phyloP scores from a whole-genome alignment of 2,888 invertebrate species.

The Mycogona germanica region DNA sequence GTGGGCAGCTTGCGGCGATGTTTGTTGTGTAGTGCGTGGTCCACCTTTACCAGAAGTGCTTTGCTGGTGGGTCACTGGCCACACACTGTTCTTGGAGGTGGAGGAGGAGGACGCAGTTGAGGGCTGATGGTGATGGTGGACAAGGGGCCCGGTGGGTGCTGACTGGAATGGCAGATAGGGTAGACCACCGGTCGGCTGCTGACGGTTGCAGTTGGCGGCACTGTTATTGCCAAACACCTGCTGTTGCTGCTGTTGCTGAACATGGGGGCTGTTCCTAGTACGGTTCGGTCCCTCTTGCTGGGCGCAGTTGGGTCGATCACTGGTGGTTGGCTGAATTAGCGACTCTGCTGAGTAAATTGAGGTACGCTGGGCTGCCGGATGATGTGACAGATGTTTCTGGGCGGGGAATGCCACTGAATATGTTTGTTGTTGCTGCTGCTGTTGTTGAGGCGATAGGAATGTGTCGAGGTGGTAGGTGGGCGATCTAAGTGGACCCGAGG shows the following conservation, averaged over 20 bases:
- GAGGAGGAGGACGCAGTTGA: neutral
- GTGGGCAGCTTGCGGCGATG: slow-evolving; percentile 1
- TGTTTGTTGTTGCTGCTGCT: neutral
- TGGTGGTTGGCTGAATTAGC: slow-evolving; percentile 17
- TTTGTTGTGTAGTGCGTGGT: neutral
- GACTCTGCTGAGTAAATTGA: slow-evolving; percentile 21
- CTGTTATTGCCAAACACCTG: neutral
- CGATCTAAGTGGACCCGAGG: slow-evolving; percentile 1
- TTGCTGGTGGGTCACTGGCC: too few relatives aligned
- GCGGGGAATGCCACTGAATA: neutral
- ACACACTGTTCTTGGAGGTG: neutral
- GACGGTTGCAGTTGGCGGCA: neutral
- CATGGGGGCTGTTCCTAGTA: neutral
- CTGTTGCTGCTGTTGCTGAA: neutral
- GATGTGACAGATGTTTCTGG: slow-evolving; percentile 11
- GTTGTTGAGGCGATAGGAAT: too few relatives aligned
- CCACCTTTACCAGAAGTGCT: too few relatives aligned
- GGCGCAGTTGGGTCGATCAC: slow-evolving; percentile 16
- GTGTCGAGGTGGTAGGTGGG: too few relatives aligned
- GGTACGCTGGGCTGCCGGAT: slow-evolving; percentile 4
- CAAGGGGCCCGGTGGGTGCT: neutral
- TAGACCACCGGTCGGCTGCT: slow-evolving; percentile 7
- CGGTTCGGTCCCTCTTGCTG: too few relatives aligned
- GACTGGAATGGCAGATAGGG: slow-evolving; percentile 10
- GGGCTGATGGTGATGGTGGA: neutral